Conservation (phyloP, 2,888 invertebrate species). For the Parasteatoda lunata region DNA sequence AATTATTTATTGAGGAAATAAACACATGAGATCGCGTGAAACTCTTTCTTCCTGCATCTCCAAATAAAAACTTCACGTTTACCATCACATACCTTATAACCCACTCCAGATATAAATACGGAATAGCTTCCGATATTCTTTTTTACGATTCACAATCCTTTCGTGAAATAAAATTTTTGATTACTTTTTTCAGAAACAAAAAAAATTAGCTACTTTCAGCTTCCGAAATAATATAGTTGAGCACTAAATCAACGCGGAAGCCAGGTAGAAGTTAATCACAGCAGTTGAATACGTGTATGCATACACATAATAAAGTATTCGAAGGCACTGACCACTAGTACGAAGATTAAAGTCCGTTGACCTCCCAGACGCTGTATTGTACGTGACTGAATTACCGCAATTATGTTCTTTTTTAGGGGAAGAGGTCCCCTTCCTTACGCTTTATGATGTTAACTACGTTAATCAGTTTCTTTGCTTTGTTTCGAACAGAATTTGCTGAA, state of each 20-base stretch:
- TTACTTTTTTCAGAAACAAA: background rate
- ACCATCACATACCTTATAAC: constrained; percentile 22
- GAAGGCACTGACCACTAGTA: constrained; percentile 56
- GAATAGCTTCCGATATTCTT: background rate
- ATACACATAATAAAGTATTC: constrained; percentile 30
- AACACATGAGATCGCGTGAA: constrained; percentile 5
- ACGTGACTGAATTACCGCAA: constrained; percentile 34
- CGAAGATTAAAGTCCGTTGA: constrained; percentile 54
- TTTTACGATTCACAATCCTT: background rate
- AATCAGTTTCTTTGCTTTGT: constrained; percentile 1
- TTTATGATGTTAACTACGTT: constrained; percentile 10
- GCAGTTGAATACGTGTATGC: background rate
- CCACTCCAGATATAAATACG: background rate
- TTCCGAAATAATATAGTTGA: background rate
- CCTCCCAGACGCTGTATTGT: constrained; percentile 26
- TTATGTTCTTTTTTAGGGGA: constrained; percentile 7
- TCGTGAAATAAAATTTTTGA: background rate
- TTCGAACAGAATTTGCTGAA: background rate
- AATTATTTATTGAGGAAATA: constrained; percentile 25
- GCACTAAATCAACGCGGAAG: constrained; percentile 25
- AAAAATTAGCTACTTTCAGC: background rate
- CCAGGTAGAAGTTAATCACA: constrained; percentile 33
- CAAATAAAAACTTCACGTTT: background rate
- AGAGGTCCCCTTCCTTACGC: background rate
- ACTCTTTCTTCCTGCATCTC: background rate